Evolutionary conservation across 2,113 vertebrate species (phyloP), one percentile per base, ranked within the genome.

Genomic region (Clarias batrachus): DNA sequence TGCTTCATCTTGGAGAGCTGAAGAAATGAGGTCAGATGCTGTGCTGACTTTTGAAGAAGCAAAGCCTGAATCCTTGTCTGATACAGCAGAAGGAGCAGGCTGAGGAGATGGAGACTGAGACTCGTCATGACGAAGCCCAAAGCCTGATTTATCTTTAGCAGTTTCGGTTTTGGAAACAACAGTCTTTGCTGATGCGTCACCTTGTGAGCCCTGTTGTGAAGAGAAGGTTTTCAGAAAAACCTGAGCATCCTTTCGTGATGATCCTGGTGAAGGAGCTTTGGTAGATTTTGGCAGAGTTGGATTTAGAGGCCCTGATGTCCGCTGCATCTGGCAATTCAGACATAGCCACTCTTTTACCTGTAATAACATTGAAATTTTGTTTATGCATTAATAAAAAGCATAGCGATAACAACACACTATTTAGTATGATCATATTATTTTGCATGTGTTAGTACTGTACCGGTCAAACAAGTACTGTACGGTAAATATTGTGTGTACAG

Each of bases 321-420:
- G 93, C 76, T 95, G 94, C 94, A 96, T 96, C 91, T 97, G 96
- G 89, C 96, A 97, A 87, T 95, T 96, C 89, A 97, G 95, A 92
- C 96, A 97, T 48, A 97, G 95, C 96, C 96, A 97, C 88, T 97
- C 96, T 17, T 93, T 95, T 63, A 96, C 89, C 96, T 97, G 92
- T 8, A 91, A 74, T 41, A 63, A 84, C 37, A 77, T 7, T 12
- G 3, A 71, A 60, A 78, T 60, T 54, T 68, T 48, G 21, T 33
- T 83, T 37, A 13, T 10, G n/a, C 52, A 30, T 54, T 56, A 56
- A 76, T n/a, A 57, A 17, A 30, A 13, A 37, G 11, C 25, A 76
- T 25, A 14, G 21, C 4, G 25, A 48, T 4, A 41, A 23, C 48
- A 23, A 52, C 27, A 74, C 48, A 48, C 48, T 48, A 74, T 48